A percentile compares a stretch with the other conserved stretches of the same genome.
These are phyloP conservation scores for Halichoerus grypus DNA, from an alignment of 2,113 vertebrate genomes.

Conservation along the genomic window DNA sequence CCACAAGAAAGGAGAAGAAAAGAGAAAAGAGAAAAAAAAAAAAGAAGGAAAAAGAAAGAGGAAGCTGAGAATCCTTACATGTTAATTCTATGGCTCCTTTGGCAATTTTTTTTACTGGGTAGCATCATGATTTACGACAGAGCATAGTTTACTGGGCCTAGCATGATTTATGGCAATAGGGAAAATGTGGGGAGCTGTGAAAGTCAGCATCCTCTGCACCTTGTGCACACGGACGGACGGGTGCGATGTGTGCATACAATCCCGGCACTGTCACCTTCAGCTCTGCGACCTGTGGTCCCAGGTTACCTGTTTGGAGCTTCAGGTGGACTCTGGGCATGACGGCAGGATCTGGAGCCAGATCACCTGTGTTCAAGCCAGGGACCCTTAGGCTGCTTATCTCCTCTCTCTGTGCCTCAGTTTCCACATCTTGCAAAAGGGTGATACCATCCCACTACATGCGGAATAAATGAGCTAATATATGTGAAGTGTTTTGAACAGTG, in stretches of 20 bases:
- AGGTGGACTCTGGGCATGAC: fast-evolving
- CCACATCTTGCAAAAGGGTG: neutral
- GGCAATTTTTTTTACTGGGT: neutral
- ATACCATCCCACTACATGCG: neutral
- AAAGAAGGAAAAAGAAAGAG: neutral
- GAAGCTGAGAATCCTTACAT: neutral
- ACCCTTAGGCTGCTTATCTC: neutral
- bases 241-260: fast-evolving
- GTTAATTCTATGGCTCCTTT: neutral
- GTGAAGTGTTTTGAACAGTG: neutral
- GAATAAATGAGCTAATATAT: neutral
- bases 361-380: neutral
- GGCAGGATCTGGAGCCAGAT: neutral
- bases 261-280: neutral
- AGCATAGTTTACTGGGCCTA: neutral
- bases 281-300: neutral
- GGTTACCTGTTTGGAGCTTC: neutral
- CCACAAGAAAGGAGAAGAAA: neutral
- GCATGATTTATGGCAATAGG: neutral
- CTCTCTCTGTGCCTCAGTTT: neutral
- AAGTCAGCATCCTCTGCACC: neutral
- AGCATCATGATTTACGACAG: neutral
- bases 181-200: neutral
- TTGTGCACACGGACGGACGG: fast-evolving
- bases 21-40: neutral